Conservation (phyloP, 1,140 invertebrate genomes). For the Gonatopus flavifemur region DNA sequence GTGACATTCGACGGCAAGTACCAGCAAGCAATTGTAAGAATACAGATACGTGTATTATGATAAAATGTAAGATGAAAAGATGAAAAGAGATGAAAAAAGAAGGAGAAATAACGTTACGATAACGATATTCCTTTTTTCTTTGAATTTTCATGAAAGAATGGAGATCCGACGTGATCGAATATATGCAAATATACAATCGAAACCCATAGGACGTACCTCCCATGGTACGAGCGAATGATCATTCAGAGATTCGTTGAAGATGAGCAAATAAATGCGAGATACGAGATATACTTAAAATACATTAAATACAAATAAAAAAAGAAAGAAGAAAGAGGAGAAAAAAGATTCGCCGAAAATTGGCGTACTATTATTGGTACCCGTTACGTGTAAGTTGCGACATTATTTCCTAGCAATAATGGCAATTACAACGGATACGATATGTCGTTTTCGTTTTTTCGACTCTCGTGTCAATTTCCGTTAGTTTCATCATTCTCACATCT, state of each 20-base stretch:
- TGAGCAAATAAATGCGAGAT: too few species aligned
- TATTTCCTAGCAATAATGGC: constrained; percentile 29
- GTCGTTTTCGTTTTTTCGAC: constrained; percentile 21
- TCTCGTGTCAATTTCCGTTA: constrained; percentile 17
- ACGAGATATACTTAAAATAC: too few species aligned
- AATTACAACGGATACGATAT: constrained; percentile 32
- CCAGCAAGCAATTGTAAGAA: constrained; percentile 54
- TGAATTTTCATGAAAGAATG: too few species aligned
- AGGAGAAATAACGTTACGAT: too few species aligned
- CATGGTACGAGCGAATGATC: too few species aligned
- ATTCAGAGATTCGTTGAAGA: too few species aligned
- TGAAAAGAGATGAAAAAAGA: too few species aligned
- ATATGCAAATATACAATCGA: too few species aligned
- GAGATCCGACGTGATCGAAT: too few species aligned
- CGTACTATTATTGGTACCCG: constrained; percentile 47
- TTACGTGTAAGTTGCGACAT: constrained; percentile 17
- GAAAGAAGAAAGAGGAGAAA: constrained; percentile 13
- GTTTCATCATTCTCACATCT: not conserved
- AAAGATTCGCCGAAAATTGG: constrained; percentile 47
- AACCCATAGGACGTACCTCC: constrained; percentile 50
- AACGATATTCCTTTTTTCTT: too few species aligned
- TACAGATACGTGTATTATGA: too few species aligned
- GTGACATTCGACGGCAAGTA: constrained; percentile 32
- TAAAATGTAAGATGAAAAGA: constrained; percentile 25
- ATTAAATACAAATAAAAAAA: constrained; percentile 29